phyloP scores from a whole-genome alignment of 2,797 vertebrate genomes.

The Esox lucius region DNA sequence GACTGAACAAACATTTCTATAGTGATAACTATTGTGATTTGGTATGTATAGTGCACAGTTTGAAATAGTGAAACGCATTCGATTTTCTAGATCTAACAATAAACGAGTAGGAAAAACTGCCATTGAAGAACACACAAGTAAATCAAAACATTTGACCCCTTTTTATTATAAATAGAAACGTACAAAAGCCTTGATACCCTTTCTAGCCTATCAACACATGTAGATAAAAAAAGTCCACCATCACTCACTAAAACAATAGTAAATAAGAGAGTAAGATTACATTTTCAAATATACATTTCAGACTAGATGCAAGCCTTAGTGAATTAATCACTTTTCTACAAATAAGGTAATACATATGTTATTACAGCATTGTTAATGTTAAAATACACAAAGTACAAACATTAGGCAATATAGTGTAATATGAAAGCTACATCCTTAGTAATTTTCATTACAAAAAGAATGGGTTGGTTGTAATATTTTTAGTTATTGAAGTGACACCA shows the following conservation, averaged over 20 bases:
- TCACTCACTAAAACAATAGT: neutral
- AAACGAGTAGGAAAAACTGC: neutral
- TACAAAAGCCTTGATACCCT: neutral
- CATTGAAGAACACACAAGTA: neutral
- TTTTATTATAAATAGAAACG: constrained; percentile 7
- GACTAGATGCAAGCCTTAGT: neutral
- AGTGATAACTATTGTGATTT: too few relatives aligned
- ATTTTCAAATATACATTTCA: neutral
- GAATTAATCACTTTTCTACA: neutral
- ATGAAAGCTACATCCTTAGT: neutral
- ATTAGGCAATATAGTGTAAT: neutral
- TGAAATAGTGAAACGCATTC: neutral
- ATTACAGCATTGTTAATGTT: neutral
- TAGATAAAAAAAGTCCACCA: neutral
- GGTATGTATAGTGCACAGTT: neutral
- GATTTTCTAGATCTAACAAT: neutral
- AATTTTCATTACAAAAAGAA: neutral
- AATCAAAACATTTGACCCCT: neutral
- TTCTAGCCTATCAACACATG: neutral
- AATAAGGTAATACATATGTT: neutral
- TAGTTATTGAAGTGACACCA: too few relatives aligned
- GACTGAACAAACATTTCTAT: too few relatives aligned
- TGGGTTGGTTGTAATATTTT: neutral
- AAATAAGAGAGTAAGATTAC: neutral
- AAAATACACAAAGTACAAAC: neutral